Evolutionary conservation across 1,140 invertebrate species (phyloP).

Genomic region (Oncopodura yosiiana): DNA sequence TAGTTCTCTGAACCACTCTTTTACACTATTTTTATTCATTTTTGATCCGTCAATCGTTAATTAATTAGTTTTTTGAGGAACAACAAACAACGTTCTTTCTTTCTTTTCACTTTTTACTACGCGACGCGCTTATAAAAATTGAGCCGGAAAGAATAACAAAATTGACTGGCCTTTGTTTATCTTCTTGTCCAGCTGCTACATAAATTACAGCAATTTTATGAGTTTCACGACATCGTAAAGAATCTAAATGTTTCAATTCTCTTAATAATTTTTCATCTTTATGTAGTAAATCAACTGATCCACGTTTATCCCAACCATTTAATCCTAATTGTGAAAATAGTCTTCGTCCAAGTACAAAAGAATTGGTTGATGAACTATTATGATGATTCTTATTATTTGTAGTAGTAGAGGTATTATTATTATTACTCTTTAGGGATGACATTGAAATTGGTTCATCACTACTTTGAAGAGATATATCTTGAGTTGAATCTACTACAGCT

Average conservation of each 20-base stretch:
- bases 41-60: too few relatives aligned
- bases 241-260: slow-evolving; percentile 85
- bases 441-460: not conserved
- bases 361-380: not conserved
- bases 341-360: slow-evolving; percentile 49
- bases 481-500: slow-evolving; percentile 36
- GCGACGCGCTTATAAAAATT: too few relatives aligned
- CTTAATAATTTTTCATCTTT: slow-evolving; percentile 82
- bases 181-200: slow-evolving; percentile 91
- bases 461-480: slow-evolving; percentile 7
- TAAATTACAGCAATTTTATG: slow-evolving; percentile 99
- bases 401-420: not conserved
- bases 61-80: too few relatives aligned
- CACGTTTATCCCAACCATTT: slow-evolving; percentile 76
- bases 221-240: slow-evolving; percentile 82
- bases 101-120: too few relatives aligned
- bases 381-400: not conserved
- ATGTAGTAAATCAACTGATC: slow-evolving; percentile 71
- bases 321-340: slow-evolving; percentile 83
- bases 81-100: too few relatives aligned
- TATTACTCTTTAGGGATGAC: not conserved
- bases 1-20: too few relatives aligned
- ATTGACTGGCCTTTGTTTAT: too few relatives aligned
- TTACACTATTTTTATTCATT: too few relatives aligned
- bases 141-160: too few relatives aligned